Evolutionary conservation across 2,113 vertebrate genomes (phyloP), one percentile per base, ranked within the genome.

Genomic region (Triplophysa siluroides): DNA sequence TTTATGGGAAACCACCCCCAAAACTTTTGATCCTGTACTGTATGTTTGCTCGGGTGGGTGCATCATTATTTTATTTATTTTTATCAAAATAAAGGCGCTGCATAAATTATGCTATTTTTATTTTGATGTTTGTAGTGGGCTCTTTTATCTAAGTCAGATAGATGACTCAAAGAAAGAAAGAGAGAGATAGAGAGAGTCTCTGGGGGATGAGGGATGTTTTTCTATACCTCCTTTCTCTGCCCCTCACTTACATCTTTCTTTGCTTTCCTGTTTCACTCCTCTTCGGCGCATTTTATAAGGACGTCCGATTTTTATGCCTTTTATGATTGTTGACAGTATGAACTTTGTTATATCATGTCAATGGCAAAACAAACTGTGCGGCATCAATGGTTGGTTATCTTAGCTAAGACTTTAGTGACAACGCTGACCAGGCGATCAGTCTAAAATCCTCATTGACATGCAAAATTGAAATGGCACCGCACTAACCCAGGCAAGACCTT

Each of bases 111-210:
- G 88, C 68, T 82, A 33, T 89, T 89, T 89, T 84, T 61, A 2
- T 83, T 82, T 81, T 72, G 71, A 86, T 80, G 76, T 81, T 71
- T 83, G 56, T 73, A 26, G 52, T 43, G 26, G 29, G 4, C 41
- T 50, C 76, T 90, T 92, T 92, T 88, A 91, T 92, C 90, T 91
- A 67, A 12, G 29, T 29, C 73, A 84, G 86, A 82, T 82, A 47
- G 78, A 88, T 92, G 88, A 92, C 80, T 90, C 88, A 89, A 76
- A 67, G 71, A 77, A 72, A 1, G 33, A 73, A 78, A 85, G 83
- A 83, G 38, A 52, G 38, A 14, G 74, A 64, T 24, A 56, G 74
- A 50, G 75, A 71, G 73, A 38, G 45, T 61, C 65, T 8, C 2
- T 26, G 11, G 54, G 45, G 69, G 23, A 45, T 38, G 50, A 56